Percentiles rank a stretch among this genome's conserved stretches.
Conservation (phyloP, 1,140 invertebrate species). For the Calephelis nemesis region DNA sequence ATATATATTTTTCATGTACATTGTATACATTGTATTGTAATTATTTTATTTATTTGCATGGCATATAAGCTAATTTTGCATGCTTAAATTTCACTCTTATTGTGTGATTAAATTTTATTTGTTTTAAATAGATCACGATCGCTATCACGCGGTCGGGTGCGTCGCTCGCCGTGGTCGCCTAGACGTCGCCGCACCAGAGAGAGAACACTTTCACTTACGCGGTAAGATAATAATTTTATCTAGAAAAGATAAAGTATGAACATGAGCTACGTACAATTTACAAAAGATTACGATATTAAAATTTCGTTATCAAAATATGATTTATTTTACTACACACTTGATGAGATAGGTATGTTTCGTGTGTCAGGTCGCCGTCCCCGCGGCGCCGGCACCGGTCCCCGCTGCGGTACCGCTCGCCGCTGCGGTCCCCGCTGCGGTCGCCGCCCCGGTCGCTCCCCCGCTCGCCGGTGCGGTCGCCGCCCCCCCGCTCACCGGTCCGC, state of each 20-base stretch:
- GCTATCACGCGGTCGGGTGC: slow-evolving; percentile 62
- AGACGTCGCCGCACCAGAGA: slow-evolving; percentile 62
- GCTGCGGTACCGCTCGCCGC: slow-evolving; percentile 34
- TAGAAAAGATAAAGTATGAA: no score
- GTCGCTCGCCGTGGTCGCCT: slow-evolving; percentile 68
- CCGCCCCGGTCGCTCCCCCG: slow-evolving; percentile 41
- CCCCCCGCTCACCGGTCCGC: slow-evolving; percentile 41
- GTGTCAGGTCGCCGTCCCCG: slow-evolving; percentile 58
- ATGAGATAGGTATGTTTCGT: not conserved
- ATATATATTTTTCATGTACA: no score
- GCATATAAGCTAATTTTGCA: slow-evolving; percentile 4
- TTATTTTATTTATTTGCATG: slow-evolving; percentile 21
- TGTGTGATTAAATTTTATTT: not conserved
- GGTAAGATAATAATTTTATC: slow-evolving; percentile 37
- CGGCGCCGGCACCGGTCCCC: slow-evolving; percentile 33
- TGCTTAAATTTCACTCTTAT: not conserved
- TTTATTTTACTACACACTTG: not conserved
- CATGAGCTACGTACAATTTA: no score
- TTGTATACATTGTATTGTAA: not conserved
- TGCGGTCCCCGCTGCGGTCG: slow-evolving; percentile 40
- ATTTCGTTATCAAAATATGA: no score
- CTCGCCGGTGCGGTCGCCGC: slow-evolving; percentile 39
- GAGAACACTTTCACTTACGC: slow-evolving; percentile 58
- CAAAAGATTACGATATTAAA: no score
- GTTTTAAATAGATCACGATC: slow-evolving; percentile 55